Percentiles rank a stretch among this genome's conserved stretches.
These are phyloP conservation scores for Drosophila stalkeri DNA, from an alignment of 2,888 invertebrate genomes.

Conservation along the genomic window DNA sequence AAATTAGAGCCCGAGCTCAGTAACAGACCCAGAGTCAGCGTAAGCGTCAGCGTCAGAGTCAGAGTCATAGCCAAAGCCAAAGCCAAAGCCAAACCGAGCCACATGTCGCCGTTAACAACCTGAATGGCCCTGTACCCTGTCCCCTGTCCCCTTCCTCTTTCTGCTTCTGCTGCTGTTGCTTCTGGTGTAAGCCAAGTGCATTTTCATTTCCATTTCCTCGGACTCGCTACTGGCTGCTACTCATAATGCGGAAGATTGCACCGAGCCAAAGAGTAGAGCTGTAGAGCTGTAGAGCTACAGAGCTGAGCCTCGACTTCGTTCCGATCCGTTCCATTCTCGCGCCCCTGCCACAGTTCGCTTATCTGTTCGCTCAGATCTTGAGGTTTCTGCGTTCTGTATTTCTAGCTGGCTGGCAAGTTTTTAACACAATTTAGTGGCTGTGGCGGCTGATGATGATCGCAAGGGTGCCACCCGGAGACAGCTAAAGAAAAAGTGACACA, in stretches of 20 bases:
- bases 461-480: conserved; percentile 59
- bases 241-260: conserved; percentile 81
- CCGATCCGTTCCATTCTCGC: conserved; percentile 59
- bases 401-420: conserved; percentile 63
- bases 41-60: conserved; percentile 40
- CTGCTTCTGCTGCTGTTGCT: conserved; percentile 14
- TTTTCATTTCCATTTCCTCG: conserved; percentile 77
- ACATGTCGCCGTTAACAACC: conserved; percentile 80
- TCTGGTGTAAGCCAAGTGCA: conserved; percentile 74
- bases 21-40: conserved; percentile 57
- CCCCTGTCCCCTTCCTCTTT: conserved; percentile 2
- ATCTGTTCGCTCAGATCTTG: conserved; percentile 71
- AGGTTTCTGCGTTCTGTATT: conserved; percentile 80
- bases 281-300: conserved; percentile 29
- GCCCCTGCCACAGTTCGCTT: conserved; percentile 59
- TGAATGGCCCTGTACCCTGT: conserved; percentile 41
- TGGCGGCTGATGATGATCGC: conserved; percentile 52
- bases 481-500: conserved; percentile 32
- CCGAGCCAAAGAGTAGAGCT: conserved; percentile 46
- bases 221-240: conserved; percentile 50
- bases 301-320: conserved; percentile 41
- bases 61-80: conserved; percentile 32
- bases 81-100: conserved; percentile 52
- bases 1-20: conserved; percentile 75
- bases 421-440: conserved; percentile 78